These are phyloP conservation scores for Aradus depressus DNA, from an alignment of 2,888 invertebrate genomes.

Conservation along the genomic window DNA sequence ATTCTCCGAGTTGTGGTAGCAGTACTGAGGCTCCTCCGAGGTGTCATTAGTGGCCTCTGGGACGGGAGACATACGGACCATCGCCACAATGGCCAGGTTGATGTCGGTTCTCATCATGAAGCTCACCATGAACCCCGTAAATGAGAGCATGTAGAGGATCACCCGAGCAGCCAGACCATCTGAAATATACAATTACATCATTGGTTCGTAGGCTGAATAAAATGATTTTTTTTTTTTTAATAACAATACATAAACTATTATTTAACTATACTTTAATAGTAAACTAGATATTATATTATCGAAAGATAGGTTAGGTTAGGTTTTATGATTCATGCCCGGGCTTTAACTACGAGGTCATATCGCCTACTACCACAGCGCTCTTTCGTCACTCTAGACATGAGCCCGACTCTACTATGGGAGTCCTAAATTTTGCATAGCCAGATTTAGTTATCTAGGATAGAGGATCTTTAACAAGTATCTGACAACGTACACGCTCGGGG, in stretches of 20 bases:
- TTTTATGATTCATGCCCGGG: too few relatives aligned
- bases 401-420: too few relatives aligned
- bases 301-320: background rate
- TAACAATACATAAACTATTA: background rate
- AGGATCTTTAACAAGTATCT: too few relatives aligned
- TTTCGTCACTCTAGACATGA: too few relatives aligned
- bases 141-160: conserved; percentile 57
- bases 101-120: conserved; percentile 69
- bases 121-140: conserved; percentile 59
- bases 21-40: conserved; percentile 10
- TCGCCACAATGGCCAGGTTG: conserved; percentile 57
- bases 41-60: conserved; percentile 5
- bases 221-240: background rate
- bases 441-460: too few relatives aligned
- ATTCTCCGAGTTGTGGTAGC: conserved; percentile 5
- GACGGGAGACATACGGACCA: conserved; percentile 41
- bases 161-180: conserved; percentile 54
- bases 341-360: too few relatives aligned
- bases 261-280: background rate
- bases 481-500: too few relatives aligned
- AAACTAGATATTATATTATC: too few relatives aligned
- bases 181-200: conserved; percentile 30
- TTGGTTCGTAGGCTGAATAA: background rate
- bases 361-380: too few relatives aligned
- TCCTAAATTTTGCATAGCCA: too few relatives aligned